Conservation (phyloP, 2,888 invertebrate species). For the Leptothorax acervorum region DNA sequence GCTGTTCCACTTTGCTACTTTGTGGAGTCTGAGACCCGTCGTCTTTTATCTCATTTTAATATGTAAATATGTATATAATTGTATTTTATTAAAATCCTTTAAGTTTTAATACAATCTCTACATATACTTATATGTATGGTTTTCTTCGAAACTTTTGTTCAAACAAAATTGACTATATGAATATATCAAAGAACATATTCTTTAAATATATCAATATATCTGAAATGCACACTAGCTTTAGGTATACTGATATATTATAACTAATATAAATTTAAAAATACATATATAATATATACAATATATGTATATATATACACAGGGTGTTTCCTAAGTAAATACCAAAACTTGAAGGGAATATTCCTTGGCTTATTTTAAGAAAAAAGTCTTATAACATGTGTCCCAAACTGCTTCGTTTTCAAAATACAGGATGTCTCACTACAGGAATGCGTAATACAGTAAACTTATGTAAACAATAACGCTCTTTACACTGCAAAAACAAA, state of each 20-base stretch:
- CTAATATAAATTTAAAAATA: too few relatives aligned
- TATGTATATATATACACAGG: too few relatives aligned
- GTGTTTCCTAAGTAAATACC: too few relatives aligned
- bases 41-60: background rate
- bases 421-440: too few relatives aligned
- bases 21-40: background rate
- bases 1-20: background rate
- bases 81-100: background rate
- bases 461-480: too few relatives aligned
- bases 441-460: too few relatives aligned
- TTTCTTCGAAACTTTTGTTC: background rate
- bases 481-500: too few relatives aligned
- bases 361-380: too few relatives aligned
- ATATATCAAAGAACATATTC: background rate
- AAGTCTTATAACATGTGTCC: too few relatives aligned
- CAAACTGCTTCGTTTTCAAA: too few relatives aligned
- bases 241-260: background rate
- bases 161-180: background rate
- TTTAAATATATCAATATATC: background rate
- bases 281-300: too few relatives aligned
- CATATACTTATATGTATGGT: background rate
- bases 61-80: background rate
- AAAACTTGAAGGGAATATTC: too few relatives aligned
- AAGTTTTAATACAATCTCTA: background rate
- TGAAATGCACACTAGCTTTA: background rate